Percentiles rank a stretch among this genome's conserved stretches.
Conservation (phyloP, 2,888 invertebrate species). For the Hydropsyche betteni region DNA sequence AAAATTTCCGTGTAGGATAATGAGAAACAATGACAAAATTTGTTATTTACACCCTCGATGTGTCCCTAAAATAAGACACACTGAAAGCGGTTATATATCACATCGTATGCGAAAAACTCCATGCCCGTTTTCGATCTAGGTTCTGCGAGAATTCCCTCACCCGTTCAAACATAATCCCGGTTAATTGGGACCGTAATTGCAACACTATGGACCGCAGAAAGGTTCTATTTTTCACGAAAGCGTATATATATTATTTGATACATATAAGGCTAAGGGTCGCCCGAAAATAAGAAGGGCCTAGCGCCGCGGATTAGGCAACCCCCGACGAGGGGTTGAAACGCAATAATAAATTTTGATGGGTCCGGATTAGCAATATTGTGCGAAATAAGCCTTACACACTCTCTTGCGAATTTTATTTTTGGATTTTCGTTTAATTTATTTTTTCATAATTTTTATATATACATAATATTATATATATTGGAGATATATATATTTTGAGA, state of each 20-base stretch:
- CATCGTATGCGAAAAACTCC: too few species aligned
- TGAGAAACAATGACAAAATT: too few species aligned
- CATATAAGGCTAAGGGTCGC: conserved; percentile 17
- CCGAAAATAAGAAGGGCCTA: conserved; percentile 29
- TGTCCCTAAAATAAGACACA: too few species aligned
- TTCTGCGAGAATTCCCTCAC: conserved; percentile 21
- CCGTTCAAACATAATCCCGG: conserved; percentile 37
- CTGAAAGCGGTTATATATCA: too few species aligned
- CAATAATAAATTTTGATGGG: conserved; percentile 43
- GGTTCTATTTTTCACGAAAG: conserved; percentile 26
- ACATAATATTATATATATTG: too few species aligned
- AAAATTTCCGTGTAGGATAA: too few species aligned
- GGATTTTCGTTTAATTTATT: neutral
- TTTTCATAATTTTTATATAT: too few species aligned
- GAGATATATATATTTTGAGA: too few species aligned
- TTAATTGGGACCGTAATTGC: conserved; percentile 43
- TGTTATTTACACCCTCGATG: too few species aligned
- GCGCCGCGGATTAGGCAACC: conserved; percentile 29
- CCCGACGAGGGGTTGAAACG: conserved; percentile 28
- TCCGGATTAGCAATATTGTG: conserved; percentile 31
- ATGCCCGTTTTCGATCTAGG: too few species aligned
- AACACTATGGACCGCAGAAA: conserved; percentile 32
- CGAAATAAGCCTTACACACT: conserved; percentile 21
- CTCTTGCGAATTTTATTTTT: neutral
- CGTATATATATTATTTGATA: too few species aligned